Conservation (phyloP, 2,888 invertebrate genomes). For the Dendrolimus houi region DNA sequence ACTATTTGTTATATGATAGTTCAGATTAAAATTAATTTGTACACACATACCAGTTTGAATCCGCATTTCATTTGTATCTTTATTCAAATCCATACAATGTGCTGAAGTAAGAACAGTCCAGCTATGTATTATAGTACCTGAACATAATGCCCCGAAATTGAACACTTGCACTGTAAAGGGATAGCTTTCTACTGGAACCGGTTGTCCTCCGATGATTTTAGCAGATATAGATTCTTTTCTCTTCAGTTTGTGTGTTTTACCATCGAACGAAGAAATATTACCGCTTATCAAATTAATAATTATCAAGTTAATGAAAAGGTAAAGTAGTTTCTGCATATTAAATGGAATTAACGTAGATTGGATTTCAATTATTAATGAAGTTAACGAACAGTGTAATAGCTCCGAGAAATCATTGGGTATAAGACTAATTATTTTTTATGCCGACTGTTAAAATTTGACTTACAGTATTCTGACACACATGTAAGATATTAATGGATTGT, state of each 20-base stretch:
- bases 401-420: neutral
- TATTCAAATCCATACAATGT: slow-evolving; percentile 45
- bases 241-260: too few relatives aligned
- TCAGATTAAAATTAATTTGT: too few relatives aligned
- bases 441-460: slow-evolving; percentile 11
- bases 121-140: slow-evolving; percentile 43
- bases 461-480: too few relatives aligned
- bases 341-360: neutral
- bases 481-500: too few relatives aligned
- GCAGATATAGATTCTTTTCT: neutral
- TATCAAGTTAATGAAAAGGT: too few relatives aligned
- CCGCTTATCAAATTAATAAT: too few relatives aligned
- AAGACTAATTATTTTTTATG: slow-evolving; percentile 20
- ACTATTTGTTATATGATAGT: too few relatives aligned
- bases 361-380: neutral
- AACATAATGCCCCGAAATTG: slow-evolving; percentile 41
- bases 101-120: slow-evolving; percentile 48
- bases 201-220: slow-evolving; percentile 41
- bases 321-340: neutral
- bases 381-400: neutral
- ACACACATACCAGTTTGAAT: slow-evolving; percentile 40
- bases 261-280: too few relatives aligned
- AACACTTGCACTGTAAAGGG: slow-evolving; percentile 43
- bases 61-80: slow-evolving; percentile 28
- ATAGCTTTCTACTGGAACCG: slow-evolving; percentile 26